Base-by-base conservation (phyloP, 2,797 vertebrate species). In the Gymnodraco acuticeps region DNA sequence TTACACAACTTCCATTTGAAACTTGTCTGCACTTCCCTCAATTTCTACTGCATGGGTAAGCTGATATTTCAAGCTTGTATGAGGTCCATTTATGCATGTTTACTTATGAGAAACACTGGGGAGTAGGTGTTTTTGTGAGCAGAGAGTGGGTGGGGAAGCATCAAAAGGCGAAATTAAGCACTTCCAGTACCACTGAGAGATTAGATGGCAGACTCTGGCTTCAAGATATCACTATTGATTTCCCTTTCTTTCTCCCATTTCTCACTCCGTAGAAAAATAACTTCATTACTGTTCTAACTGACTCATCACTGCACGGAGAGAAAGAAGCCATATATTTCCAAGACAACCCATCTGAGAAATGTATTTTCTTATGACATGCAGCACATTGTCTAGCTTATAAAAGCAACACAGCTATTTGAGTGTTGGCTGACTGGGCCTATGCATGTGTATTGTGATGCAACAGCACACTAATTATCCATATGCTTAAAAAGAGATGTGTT, bases 181-280 rank as follows among this genome's bases (percentile, higher is more conserved):
- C 92, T 94, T 94, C 92, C 92, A 95, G 90, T 89, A 93, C 87
- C 90, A 90, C 84, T 78, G 89, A 92, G 92, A 89, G 92, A 94
- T 94, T 94, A 93, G 87, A 93, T 91, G 85, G 89, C 88, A 92
- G 93, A 93, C 91, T 93, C 88, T 66, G 77, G 84, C 90, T 93
- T 92, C 82, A 78, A 94, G 92, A 93, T 91, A 94, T 94, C 90
- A 92, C 93, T 95, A 95, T 94, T 93, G 95, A 95, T 95, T 94
- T 92, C 84, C 79, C 82, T 87, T 87, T 92, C 90, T 93, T 93
- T 91, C 88, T 93, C 89, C 85, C 88, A 92, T 91, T 94, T 93
- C 88, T 92, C 88, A 91, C 89, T 94, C 81, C 54, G 82, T 86
- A 89, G 89, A 93, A 94, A 94, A 95, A 94, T 95, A 94, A 95